Evolutionary conservation across 2,797 vertebrate genomes (phyloP).

Genomic region (Tapera naevia): DNA sequence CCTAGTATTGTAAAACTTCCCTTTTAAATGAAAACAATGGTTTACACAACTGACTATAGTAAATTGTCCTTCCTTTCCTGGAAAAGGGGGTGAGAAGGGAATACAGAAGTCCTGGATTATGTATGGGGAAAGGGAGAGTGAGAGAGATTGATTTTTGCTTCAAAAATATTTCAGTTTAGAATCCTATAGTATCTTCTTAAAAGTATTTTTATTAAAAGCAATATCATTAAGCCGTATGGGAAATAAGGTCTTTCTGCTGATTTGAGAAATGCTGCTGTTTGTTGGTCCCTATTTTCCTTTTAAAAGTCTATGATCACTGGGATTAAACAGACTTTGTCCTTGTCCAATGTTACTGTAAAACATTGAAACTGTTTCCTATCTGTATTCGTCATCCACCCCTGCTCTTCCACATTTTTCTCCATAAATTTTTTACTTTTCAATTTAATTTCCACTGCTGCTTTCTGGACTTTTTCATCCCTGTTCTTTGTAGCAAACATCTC

Average conservation of each 20-base stretch:
- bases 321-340: not conserved
- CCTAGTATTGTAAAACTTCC: not conserved
- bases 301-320: not conserved
- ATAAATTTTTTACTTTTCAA: not conserved
- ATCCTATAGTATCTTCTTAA: not conserved
- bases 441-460: not conserved
- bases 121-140: not conserved
- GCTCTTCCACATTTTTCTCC: not conserved
- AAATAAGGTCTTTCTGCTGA: not conserved
- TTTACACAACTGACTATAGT: not conserved
- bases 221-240: not conserved
- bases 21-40: not conserved
- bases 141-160: not conserved
- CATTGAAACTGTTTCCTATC: not conserved
- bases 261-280: not conserved
- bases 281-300: not conserved
- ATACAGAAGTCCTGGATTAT: not conserved
- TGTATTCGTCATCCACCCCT: not conserved
- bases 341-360: not conserved
- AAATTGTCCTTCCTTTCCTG: not conserved
- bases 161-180: not conserved
- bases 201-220: not conserved
- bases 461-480: not conserved
- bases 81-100: not conserved
- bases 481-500: not conserved